phyloP scores from a whole-genome alignment of 2,797 vertebrate genomes.

The Loriculus beryllinus region DNA sequence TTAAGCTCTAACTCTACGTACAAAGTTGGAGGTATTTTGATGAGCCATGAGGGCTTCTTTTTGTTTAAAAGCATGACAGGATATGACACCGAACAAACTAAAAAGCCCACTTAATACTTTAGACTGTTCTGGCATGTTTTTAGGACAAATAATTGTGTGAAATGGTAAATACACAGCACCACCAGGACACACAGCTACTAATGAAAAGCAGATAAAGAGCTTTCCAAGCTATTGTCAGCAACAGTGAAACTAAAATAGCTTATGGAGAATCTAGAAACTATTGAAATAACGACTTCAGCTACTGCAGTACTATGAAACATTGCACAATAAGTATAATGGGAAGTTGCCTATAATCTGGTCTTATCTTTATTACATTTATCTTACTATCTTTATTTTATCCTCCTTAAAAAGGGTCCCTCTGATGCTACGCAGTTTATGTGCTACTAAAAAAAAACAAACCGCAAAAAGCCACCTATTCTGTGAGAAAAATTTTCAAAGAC shows the following conservation, averaged over 20 bases:
- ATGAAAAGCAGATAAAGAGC: not conserved
- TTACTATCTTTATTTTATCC: not conserved
- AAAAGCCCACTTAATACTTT: not conserved
- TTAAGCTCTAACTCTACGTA: not conserved
- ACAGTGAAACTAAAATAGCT: not conserved
- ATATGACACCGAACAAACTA: not conserved
- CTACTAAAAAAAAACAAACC: not conserved
- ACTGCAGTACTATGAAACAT: not conserved
- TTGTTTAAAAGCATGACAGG: not conserved
- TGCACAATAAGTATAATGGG: not conserved
- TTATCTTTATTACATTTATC: slow-evolving; percentile 16
- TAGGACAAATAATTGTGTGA: not conserved
- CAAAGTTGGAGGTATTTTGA: not conserved
- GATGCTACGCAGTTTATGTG: not conserved
- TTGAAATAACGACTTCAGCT: not conserved
- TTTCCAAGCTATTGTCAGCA: not conserved
- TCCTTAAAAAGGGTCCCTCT: not conserved
- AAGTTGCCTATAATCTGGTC: not conserved
- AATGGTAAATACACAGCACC: not conserved
- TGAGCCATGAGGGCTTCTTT: not conserved
- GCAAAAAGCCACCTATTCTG: not conserved
- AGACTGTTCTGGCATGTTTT: not conserved
- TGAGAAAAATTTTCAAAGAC: not conserved
- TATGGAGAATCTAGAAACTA: not conserved
- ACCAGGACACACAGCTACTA: not conserved